Evolutionary conservation across 2,888 invertebrate species (phyloP).

Genomic region (Athalia circularis): DNA sequence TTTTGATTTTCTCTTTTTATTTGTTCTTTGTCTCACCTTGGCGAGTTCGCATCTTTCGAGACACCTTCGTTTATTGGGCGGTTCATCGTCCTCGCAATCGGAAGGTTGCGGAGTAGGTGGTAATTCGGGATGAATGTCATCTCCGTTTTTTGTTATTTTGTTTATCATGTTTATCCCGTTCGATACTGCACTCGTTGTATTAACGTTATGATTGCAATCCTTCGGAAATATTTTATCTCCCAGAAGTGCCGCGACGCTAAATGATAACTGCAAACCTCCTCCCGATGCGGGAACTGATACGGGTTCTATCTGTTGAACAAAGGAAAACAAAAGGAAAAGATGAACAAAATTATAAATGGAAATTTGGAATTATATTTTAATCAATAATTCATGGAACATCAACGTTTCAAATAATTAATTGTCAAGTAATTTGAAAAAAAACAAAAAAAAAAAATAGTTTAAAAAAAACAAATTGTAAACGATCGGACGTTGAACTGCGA

Average conservation of each 20-base stretch:
- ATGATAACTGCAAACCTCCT: constrained; percentile 62
- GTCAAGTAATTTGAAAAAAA: too few species aligned
- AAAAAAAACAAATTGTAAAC: too few species aligned
- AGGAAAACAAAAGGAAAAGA: too few species aligned
- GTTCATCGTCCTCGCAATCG: constrained; percentile 86
- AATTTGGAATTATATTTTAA: too few species aligned
- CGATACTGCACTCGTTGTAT: neutral
- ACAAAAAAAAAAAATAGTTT: too few species aligned
- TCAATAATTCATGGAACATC: too few species aligned
- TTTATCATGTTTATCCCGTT: neutral
- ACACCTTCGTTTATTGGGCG: constrained; percentile 74
- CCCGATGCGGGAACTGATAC: neutral
- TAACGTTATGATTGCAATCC: constrained; percentile 48
- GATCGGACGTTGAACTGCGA: too few species aligned
- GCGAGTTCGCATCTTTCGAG: constrained; percentile 78
- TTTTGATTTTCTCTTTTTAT: too few species aligned
- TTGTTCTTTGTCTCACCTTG: constrained; percentile 62
- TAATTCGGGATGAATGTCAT: constrained; percentile 62
- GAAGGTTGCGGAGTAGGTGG: constrained; percentile 88
- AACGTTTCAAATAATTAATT: too few species aligned
- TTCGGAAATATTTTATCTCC: constrained; percentile 63
- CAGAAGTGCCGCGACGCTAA: constrained; percentile 70
- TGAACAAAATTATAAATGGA: too few species aligned
- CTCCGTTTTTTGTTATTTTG: neutral
- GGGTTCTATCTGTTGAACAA: constrained; percentile 62